Conservation (phyloP, 2,797 vertebrate genomes). For the Sebastes glaucus region DNA sequence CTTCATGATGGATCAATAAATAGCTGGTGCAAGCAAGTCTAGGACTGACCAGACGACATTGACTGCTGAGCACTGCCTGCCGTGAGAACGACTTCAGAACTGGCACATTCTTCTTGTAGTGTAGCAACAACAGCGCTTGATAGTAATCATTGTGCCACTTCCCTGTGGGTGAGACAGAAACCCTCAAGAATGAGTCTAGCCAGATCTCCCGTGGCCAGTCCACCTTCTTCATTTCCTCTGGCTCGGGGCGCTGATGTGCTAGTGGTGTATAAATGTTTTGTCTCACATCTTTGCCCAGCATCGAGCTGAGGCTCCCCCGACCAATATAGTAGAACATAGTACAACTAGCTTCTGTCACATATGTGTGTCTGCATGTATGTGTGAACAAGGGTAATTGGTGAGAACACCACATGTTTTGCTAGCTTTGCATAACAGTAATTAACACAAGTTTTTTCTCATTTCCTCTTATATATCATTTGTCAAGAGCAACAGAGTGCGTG, state of each 20-base stretch:
- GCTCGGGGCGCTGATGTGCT: slow-evolving; percentile 39
- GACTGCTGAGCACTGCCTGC: not conserved
- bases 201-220: slow-evolving; percentile 23
- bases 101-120: slow-evolving; percentile 21
- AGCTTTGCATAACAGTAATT: slow-evolving; percentile 20
- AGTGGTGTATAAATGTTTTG: slow-evolving; percentile 50
- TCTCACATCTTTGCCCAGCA: slow-evolving; percentile 40
- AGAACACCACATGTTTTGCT: slow-evolving; percentile 4
- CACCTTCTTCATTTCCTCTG: slow-evolving; percentile 49
- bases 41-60: not conserved
- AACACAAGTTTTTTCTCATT: slow-evolving; percentile 7
- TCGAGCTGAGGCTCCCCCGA: slow-evolving; percentile 17
- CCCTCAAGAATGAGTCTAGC: slow-evolving; percentile 28
- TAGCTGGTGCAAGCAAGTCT: not conserved
- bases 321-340: not conserved
- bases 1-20: not conserved
- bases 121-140: slow-evolving; percentile 16
- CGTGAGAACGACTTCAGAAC: slow-evolving; percentile 12
- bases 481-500: not conserved
- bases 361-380: not conserved
- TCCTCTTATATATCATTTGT: slow-evolving; percentile 1
- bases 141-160: slow-evolving; percentile 46
- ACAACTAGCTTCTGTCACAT: not conserved
- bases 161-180: slow-evolving; percentile 45
- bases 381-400: slow-evolving; percentile 13